Percentiles rank a stretch among this genome's conserved stretches.
Evolutionary conservation across 1,140 invertebrate species (phyloP).

Genomic region (Copidosoma floridanum): DNA sequence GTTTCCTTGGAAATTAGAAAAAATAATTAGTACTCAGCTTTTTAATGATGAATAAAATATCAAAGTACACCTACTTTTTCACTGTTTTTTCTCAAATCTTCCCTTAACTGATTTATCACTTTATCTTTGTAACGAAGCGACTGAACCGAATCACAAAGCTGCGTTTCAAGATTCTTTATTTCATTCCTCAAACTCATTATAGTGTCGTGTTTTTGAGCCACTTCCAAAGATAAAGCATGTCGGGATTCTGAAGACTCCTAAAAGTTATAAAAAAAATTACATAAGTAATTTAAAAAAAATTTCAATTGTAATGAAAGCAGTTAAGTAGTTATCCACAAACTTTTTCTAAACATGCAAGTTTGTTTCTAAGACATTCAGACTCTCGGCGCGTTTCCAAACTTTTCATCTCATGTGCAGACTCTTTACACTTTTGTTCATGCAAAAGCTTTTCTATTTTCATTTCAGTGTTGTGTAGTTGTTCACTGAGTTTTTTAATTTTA

Average conservation of each 20-base stretch:
- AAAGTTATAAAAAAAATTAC: slow-evolving; percentile 2
- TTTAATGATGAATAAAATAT: background rate
- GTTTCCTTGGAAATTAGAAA: no score
- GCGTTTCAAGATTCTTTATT: slow-evolving; percentile 51
- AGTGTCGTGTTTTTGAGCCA: slow-evolving; percentile 55
- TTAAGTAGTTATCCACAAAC: slow-evolving; percentile 34
- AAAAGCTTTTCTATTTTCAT: slow-evolving; percentile 29
- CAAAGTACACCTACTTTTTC: background rate
- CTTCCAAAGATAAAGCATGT: slow-evolving; percentile 53
- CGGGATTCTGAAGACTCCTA: slow-evolving; percentile 51
- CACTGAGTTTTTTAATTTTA: slow-evolving; percentile 32
- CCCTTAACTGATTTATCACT: slow-evolving; percentile 58
- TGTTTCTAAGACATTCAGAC: no score
- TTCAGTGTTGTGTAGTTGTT: slow-evolving; percentile 36
- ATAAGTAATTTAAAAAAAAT: background rate
- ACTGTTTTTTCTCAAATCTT: slow-evolving; percentile 48
- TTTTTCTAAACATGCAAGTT: slow-evolving; percentile 41
- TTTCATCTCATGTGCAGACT: slow-evolving; percentile 34
- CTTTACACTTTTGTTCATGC: slow-evolving; percentile 33
- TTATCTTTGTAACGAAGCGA: slow-evolving; percentile 58
- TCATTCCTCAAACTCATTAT: slow-evolving; percentile 48
- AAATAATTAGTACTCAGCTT: no score
- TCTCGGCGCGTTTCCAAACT: no score
- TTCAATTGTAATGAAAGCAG: no score
- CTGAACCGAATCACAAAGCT: slow-evolving; percentile 49